These are phyloP conservation scores for Caenorhabditis remanei DNA, from an alignment of 1,140 invertebrate species.

Conservation along the genomic window DNA sequence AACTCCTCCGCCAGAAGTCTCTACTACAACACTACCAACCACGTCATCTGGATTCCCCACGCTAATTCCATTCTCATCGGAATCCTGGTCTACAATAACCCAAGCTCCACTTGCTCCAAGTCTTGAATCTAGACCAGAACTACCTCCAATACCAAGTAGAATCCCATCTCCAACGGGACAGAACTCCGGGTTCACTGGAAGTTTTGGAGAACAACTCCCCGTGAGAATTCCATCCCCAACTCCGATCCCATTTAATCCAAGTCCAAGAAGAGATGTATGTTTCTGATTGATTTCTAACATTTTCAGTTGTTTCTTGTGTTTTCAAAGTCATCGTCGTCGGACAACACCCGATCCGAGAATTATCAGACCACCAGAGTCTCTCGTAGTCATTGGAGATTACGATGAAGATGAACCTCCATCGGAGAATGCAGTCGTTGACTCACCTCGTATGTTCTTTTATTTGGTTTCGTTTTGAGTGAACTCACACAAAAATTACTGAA, in stretches of 20 bases:
- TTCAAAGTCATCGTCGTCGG: conserved; percentile 1
- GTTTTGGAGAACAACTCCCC: background rate
- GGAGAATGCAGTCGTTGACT: conserved; percentile 29
- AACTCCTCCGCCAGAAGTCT: background rate
- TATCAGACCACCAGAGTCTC: background rate
- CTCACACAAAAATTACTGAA: background rate
- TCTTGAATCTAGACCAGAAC: background rate
- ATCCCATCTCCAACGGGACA: background rate
- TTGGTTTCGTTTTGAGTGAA: background rate
- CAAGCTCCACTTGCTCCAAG: background rate
- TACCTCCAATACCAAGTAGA: background rate
- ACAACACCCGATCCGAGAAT: conserved; percentile 37
- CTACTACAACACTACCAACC: background rate
- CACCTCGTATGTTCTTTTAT: conserved; percentile 1
- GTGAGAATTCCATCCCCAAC: background rate
- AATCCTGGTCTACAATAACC: conserved; percentile 11
- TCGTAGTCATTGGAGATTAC: conserved; percentile 46
- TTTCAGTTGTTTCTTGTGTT: background rate
- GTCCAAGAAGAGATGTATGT: conserved; percentile 13
- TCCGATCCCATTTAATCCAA: background rate
- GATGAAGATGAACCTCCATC: conserved; percentile 46
- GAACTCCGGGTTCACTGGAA: background rate
- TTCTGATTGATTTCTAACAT: too few relatives aligned
- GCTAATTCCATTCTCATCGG: conserved; percentile 18
- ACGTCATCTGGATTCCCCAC: conserved; percentile 4